Evolutionary conservation across 1,140 invertebrate species (phyloP), one percentile per base, ranked within the genome.

Genomic region (Sitophilus oryzae): DNA sequence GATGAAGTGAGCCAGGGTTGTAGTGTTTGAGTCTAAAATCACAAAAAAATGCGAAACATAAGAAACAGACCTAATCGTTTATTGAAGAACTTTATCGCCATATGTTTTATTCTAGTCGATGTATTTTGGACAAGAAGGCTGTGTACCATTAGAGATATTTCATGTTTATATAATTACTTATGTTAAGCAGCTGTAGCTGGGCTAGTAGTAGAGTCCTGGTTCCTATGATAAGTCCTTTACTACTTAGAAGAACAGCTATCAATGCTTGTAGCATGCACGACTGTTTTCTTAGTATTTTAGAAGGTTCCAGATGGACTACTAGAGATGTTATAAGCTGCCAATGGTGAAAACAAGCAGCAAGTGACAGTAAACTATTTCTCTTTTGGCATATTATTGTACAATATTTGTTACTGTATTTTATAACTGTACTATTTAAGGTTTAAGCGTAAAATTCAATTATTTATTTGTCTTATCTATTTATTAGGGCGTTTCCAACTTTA

Each of bases 1-100:
- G 75, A 78, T 52, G 75, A 78, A 67, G 74, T 78, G 3, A 70
- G 76, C 8, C 75, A 76, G 20, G 76, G 77, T 21, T 80, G 76
- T 64, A 79, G 77, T 63, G 76, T 79, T 25, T 74, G 66, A 66
- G 37, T 56, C 57, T 15, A 16, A n/a, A n/a, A 46, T 53, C 15
- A 38, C 21, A 38, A 44, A 18, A 44, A 11, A 10, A 14, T 36
- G 22, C 20, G 54, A 41, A 21, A 14, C n/a, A n/a, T n/a, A n/a
- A n/a, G n/a, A n/a, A n/a, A n/a, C n/a, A n/a, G n/a, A n/a, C n/a
- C n/a, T n/a, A n/a, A n/a, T n/a, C n/a, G n/a, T n/a, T n/a, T n/a
- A n/a, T n/a, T n/a, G n/a, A n/a, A n/a, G n/a, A n/a, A n/a, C n/a
- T n/a, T n/a, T n/a, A 20, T 62, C 49, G 53, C 58, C 57, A 59